These are phyloP conservation scores for Alentia gelatinosa DNA, from an alignment of 2,888 invertebrate genomes.

Conservation along the genomic window DNA sequence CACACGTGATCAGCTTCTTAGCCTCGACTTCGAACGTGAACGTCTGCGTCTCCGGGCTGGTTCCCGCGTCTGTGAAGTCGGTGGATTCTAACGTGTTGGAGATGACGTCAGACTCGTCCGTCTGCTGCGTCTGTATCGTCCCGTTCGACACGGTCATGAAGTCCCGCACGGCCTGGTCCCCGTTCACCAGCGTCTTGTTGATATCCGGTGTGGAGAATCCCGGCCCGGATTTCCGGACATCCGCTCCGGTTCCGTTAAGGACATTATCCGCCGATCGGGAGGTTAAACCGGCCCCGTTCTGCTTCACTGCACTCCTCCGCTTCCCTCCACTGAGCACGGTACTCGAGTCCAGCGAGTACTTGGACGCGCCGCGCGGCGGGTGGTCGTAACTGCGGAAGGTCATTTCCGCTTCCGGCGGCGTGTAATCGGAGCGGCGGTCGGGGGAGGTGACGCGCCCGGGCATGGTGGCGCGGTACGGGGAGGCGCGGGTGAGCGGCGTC, in stretches of 20 bases:
- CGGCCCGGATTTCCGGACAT: not conserved
- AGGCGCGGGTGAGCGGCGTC: not conserved
- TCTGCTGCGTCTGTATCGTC: not conserved
- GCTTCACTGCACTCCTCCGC: not conserved
- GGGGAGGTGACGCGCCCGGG: constrained; percentile 46
- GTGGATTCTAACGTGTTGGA: constrained; percentile 40
- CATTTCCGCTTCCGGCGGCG: not conserved
- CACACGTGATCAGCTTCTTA: constrained; percentile 64
- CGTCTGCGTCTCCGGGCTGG: not conserved
- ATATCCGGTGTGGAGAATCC: not conserved
- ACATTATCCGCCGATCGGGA: constrained; percentile 34
- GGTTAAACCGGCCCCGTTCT: not conserved
- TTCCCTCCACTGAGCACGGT: not conserved
- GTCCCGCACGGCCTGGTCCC: not conserved
- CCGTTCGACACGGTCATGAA: constrained; percentile 23
- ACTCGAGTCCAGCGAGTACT: constrained; percentile 32
- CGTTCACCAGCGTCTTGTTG: constrained; percentile 22
- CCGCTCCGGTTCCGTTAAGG: not conserved
- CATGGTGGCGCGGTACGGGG: constrained; percentile 47
- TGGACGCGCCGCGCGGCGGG: not conserved
- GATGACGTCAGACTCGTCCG: constrained; percentile 21
- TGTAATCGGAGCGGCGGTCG: not conserved
- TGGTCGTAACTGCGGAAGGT: constrained; percentile 40
- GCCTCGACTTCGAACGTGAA: constrained; percentile 39
- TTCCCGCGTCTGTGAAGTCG: constrained; percentile 32